Evolutionary conservation across 2,113 vertebrate species (phyloP).

Genomic region (Odocoileus hemionus): DNA sequence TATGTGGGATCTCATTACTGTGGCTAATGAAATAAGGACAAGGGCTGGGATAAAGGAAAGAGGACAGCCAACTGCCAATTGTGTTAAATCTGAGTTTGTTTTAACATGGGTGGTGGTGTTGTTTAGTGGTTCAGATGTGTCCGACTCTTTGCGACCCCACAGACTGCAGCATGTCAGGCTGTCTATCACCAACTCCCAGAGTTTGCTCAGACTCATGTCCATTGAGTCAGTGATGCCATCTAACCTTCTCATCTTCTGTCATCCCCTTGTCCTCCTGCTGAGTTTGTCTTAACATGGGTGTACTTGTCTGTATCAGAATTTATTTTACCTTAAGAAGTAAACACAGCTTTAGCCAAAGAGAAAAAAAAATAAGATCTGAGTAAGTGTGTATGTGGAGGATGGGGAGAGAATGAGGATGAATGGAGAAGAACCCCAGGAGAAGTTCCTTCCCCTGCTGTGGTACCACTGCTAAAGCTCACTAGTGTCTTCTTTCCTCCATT

Average conservation of each 20-base stretch:
- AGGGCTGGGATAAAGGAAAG: not conserved
- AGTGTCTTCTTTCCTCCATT: not conserved
- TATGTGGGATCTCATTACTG: not conserved
- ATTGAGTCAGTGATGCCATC: not conserved
- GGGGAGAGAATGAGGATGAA: not conserved
- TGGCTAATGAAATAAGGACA: conserved; percentile 26
- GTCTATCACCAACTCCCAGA: not conserved
- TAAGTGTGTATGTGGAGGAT: not conserved
- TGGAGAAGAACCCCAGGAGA: not conserved
- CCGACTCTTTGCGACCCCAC: not conserved
- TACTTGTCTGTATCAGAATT: not conserved
- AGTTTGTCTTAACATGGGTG: not conserved
- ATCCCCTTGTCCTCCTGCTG: not conserved
- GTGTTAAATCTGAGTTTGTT: not conserved
- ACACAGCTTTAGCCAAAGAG: not conserved
- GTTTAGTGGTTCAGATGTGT: not conserved
- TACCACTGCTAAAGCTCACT: not conserved
- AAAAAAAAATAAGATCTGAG: not conserved
- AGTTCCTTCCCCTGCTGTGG: not conserved
- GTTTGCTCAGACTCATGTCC: not conserved
- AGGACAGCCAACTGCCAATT: not conserved
- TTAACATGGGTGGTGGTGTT: not conserved
- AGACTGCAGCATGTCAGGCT: not conserved
- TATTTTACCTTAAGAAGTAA: not conserved
- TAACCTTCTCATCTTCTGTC: not conserved